These are phyloP conservation scores for Ceratoteleas bidentatus DNA, from an alignment of 1,140 invertebrate genomes.

Conservation along the genomic window DNA sequence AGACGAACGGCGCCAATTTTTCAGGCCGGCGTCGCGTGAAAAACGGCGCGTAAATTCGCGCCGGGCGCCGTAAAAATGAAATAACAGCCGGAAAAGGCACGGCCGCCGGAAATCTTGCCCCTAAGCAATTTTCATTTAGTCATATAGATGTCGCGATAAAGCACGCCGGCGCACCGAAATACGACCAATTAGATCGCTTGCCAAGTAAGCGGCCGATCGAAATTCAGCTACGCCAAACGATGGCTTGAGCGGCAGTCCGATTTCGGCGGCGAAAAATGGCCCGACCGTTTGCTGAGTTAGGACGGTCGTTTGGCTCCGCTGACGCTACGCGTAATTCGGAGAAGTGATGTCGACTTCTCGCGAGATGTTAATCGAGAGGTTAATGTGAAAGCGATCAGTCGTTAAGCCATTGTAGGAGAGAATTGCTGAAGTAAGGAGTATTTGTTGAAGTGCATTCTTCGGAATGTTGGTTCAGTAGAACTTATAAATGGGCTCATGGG, in stretches of 20 bases:
- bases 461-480: too few relatives aligned
- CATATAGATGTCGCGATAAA: slow-evolving; percentile 76
- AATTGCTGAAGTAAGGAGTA: too few relatives aligned
- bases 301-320: slow-evolving; percentile 34
- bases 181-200: slow-evolving; percentile 77
- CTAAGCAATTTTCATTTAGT: slow-evolving; percentile 71
- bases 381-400: background rate
- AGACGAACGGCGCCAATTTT: slow-evolving; percentile 26
- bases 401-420: too few relatives aligned
- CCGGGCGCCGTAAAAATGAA: slow-evolving; percentile 39
- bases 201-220: slow-evolving; percentile 73
- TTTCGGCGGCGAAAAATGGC: slow-evolving; percentile 29
- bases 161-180: slow-evolving; percentile 71
- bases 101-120: slow-evolving; percentile 22
- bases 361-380: slow-evolving; percentile 6
- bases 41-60: slow-evolving; percentile 47
- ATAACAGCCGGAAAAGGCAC: slow-evolving; percentile 48
- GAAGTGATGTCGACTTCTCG: slow-evolving; percentile 13
- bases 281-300: slow-evolving; percentile 45
- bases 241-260: slow-evolving; percentile 66
- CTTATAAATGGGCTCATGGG: too few relatives aligned
- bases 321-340: slow-evolving; percentile 10
- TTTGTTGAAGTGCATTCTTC: too few relatives aligned
- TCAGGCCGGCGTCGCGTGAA: slow-evolving; percentile 19
- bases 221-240: slow-evolving; percentile 68